A percentile compares a stretch with the other conserved stretches of the same genome.
Evolutionary conservation across 1,140 invertebrate genomes (phyloP).

Genomic region (Caenorhabditis brenneri): DNA sequence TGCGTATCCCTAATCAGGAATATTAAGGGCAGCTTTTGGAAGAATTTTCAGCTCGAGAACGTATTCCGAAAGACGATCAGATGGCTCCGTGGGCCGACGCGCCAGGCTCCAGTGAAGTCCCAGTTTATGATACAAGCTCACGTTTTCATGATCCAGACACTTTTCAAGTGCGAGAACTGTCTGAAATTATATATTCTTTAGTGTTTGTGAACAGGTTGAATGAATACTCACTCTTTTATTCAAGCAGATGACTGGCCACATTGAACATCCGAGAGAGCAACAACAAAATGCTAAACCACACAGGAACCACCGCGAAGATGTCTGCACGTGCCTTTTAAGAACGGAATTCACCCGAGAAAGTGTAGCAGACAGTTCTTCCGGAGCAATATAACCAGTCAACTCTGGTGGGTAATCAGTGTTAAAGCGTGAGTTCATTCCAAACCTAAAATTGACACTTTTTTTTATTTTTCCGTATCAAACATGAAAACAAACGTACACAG

Average conservation of each 20-base stretch:
- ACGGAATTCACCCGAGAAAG: conserved; percentile 66
- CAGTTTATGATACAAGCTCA: conserved; percentile 69
- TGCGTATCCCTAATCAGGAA: too few species aligned
- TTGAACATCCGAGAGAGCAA: conserved; percentile 68
- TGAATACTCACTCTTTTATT: conserved; percentile 60
- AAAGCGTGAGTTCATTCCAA: conserved; percentile 70
- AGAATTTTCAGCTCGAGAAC: conserved; percentile 68
- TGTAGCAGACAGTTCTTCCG: conserved; percentile 68
- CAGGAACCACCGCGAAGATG: conserved; percentile 62
- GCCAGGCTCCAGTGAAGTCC: conserved; percentile 67
- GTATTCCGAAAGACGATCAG: conserved; percentile 64
- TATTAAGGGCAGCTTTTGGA: conserved; percentile 62
- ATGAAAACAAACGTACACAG: conserved; percentile 61
- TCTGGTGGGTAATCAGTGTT: conserved; percentile 67
- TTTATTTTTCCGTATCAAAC: conserved; percentile 38
- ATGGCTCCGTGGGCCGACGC: conserved; percentile 59
- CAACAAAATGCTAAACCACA: conserved; percentile 70
- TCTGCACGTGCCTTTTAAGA: conserved; percentile 56
- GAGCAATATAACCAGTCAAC: conserved; percentile 68
- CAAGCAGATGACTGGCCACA: conserved; percentile 70
- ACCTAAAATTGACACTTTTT: conserved; percentile 59
- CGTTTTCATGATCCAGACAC: conserved; percentile 67
- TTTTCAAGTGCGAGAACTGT: conserved; percentile 69
- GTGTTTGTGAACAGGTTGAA: background rate
- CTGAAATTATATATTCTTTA: conserved; percentile 54